Evolutionary conservation across 2,113 vertebrate genomes (phyloP).

Genomic region (Monarcha castaneiventris): DNA sequence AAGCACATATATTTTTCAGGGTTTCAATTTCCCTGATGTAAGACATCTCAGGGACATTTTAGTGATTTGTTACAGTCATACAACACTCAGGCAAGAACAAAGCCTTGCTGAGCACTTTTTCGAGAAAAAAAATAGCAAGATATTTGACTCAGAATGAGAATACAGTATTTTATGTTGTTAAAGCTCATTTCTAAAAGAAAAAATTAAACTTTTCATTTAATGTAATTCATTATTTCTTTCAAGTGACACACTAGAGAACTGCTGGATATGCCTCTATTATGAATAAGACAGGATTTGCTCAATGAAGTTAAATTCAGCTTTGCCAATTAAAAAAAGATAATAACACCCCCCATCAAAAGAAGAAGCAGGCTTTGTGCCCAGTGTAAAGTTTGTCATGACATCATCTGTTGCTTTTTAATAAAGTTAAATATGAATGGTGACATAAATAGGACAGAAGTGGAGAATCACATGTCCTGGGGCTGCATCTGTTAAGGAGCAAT

Average conservation of each 20-base stretch:
- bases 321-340: not conserved
- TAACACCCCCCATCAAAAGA: rapidly evolving
- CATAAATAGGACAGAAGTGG: not conserved
- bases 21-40: conserved; percentile 42
- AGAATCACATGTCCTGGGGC: not conserved
- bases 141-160: not conserved
- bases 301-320: not conserved
- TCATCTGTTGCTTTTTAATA: not conserved
- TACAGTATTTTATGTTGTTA: not conserved
- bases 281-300: not conserved
- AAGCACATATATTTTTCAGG: conserved; percentile 45
- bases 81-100: conserved; percentile 15
- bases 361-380: not conserved
- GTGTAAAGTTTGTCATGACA: not conserved
- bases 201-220: not conserved
- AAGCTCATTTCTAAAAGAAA: not conserved
- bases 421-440: not conserved
- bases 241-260: not conserved
- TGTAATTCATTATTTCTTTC: not conserved
- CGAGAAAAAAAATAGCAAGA: not conserved
- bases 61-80: conserved; percentile 49
- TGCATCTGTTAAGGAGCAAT: not conserved
- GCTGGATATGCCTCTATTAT: not conserved
- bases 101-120: not conserved
- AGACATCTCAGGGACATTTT: conserved; percentile 58